Percentiles rank a stretch among this genome's conserved stretches.
phyloP scores from a whole-genome alignment of 2,888 invertebrate species.

The Pediacus dermestoides region DNA sequence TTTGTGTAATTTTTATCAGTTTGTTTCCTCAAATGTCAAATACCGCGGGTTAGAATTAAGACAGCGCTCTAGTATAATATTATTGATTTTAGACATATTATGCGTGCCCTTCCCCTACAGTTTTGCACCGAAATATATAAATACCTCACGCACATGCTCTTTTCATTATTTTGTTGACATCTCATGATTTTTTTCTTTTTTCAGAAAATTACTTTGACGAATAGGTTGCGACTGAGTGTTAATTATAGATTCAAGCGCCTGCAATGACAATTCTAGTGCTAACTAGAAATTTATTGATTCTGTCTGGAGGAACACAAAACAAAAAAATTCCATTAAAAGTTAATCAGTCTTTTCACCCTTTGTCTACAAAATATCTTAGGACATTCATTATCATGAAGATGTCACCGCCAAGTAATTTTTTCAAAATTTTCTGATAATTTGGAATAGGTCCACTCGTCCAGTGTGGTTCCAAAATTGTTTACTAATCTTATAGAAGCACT shows the following conservation, averaged over 20 bases:
- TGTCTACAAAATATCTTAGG: no score
- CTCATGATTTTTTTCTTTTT: constrained; percentile 7
- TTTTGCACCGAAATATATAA: constrained; percentile 26
- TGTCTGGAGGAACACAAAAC: no score
- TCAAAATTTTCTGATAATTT: no score
- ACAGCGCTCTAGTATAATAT: constrained; percentile 43
- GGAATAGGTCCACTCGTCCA: no score
- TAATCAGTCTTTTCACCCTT: no score
- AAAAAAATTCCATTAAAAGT: no score
- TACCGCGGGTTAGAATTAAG: constrained; percentile 27
- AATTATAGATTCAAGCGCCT: constrained; percentile 4
- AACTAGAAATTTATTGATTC: constrained; percentile 12
- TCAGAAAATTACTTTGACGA: not conserved
- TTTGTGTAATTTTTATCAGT: constrained; percentile 6
- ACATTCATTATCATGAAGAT: no score
- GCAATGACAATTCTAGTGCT: constrained; percentile 6
- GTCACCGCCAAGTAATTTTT: no score
- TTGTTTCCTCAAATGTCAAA: constrained; percentile 32
- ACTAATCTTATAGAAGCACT: no score
- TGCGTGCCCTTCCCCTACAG: constrained; percentile 28
- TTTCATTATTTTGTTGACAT: constrained; percentile 9
- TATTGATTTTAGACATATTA: constrained; percentile 46
- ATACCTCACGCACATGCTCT: constrained; percentile 23
- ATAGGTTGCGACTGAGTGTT: not conserved
- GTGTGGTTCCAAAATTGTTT: no score